Conservation (phyloP, 2,113 vertebrate species). For the Myiagra hebetior region DNA sequence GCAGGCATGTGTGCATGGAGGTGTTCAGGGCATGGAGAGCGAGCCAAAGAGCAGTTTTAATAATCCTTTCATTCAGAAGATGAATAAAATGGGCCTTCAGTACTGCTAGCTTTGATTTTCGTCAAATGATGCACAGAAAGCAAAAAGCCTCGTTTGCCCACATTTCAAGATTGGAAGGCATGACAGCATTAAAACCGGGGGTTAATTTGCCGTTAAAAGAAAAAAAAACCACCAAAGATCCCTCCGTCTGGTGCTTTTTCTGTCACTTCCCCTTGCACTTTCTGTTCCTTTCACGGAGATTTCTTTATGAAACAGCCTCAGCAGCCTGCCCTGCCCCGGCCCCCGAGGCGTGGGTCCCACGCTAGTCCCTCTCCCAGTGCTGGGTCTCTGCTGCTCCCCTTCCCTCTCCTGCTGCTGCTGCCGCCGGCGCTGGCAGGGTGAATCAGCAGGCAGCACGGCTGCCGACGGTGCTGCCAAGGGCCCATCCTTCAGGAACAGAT, state of each 20-base stretch:
- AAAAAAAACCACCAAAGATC: not conserved
- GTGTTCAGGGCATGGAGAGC: not conserved
- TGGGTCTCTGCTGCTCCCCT: not conserved
- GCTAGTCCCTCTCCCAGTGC: not conserved
- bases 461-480: not conserved
- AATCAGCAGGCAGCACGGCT: not conserved
- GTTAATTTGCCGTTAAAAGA: constrained; percentile 37
- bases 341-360: fast-evolving
- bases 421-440: not conserved
- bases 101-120: constrained; percentile 43
- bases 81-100: constrained; percentile 19
- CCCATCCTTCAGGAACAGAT: not conserved
- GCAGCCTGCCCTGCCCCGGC: not conserved
- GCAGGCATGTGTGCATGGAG: not conserved
- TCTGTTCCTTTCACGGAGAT: not conserved
- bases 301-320: not conserved
- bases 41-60: constrained; percentile 1
- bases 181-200: not conserved
- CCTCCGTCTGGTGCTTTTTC: not conserved
- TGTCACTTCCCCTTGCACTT: constrained; percentile 9
- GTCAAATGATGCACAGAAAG: not conserved
- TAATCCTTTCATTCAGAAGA: constrained; percentile 28
- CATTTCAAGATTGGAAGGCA: constrained; percentile 1
- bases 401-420: not conserved
- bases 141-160: not conserved